Evolutionary conservation across 1,140 invertebrate species (phyloP).

Genomic region (Drosophila pachea): DNA sequence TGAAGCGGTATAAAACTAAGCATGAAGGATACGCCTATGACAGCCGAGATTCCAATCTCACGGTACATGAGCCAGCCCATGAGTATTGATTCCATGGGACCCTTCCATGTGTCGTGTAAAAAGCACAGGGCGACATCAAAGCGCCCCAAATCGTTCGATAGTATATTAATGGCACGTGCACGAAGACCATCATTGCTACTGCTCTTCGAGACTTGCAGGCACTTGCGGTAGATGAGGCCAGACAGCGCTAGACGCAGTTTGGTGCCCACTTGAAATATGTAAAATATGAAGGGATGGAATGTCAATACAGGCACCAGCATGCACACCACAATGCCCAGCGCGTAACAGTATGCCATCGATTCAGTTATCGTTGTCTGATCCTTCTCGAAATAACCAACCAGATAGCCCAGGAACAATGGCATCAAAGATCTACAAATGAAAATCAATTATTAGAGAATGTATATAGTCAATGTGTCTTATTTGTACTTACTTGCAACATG

Average conservation of each 20-base stretch:
- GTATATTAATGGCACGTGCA: constrained; percentile 91
- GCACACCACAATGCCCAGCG: constrained; percentile 85
- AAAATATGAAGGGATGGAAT: constrained; percentile 89
- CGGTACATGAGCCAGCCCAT: constrained; percentile 88
- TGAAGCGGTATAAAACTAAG: constrained; percentile 91
- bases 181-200: constrained; percentile 88
- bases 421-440: constrained; percentile 83
- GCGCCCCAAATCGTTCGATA: constrained; percentile 90
- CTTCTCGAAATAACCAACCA: constrained; percentile 85
- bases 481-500: constrained; percentile 79
- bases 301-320: constrained; percentile 83
- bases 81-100: constrained; percentile 87
- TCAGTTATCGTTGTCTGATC: constrained; percentile 78
- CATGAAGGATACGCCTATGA: constrained; percentile 89
- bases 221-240: constrained; percentile 91
- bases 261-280: constrained; percentile 85
- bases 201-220: constrained; percentile 82
- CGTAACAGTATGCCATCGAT: constrained; percentile 84
- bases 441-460: constrained; percentile 3
- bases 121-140: constrained; percentile 85
- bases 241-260: constrained; percentile 88
- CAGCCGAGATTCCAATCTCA: constrained; percentile 85
- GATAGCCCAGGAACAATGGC: constrained; percentile 84
- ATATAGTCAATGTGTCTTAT: constrained; percentile 1
- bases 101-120: constrained; percentile 85